These are phyloP conservation scores for Sinocyclocheilus rhinocerous DNA, from an alignment of 2,113 vertebrate species.

Conservation along the genomic window DNA sequence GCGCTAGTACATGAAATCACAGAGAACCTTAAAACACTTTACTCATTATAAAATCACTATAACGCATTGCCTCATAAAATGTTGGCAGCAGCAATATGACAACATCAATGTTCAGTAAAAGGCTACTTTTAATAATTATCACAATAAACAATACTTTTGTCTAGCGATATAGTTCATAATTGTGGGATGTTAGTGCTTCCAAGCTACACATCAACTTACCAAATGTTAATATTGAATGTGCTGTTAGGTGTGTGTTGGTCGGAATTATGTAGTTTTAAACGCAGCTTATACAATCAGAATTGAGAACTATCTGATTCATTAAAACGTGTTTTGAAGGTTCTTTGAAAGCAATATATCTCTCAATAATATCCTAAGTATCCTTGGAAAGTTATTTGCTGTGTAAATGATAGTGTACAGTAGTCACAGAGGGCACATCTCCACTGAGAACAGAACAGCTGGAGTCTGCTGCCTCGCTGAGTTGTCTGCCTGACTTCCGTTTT, in stretches of 20 bases:
- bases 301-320: not conserved
- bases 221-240: not conserved
- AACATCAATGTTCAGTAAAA: not conserved
- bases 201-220: not conserved
- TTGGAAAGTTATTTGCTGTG: conserved; percentile 14
- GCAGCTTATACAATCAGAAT: not conserved
- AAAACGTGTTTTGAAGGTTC: not conserved
- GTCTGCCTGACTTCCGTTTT: conserved; percentile 7
- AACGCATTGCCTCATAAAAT: not conserved
- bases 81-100: not conserved
- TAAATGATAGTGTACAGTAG: conserved; percentile 17
- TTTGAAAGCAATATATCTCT: not conserved
- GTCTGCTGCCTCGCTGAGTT: not conserved
- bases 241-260: not conserved
- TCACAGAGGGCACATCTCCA: not conserved
- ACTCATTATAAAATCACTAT: not conserved
- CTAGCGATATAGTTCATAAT: not conserved
- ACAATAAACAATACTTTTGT: not conserved
- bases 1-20: no score
- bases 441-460: conserved; percentile 29
- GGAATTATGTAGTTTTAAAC: not conserved
- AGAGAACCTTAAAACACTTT: not conserved
- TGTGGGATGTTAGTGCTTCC: not conserved
- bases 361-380: conserved; percentile 21
- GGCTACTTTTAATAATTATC: not conserved